Base-by-base conservation (phyloP, 2,888 invertebrate species). In the Microctonus brassicae region DNA sequence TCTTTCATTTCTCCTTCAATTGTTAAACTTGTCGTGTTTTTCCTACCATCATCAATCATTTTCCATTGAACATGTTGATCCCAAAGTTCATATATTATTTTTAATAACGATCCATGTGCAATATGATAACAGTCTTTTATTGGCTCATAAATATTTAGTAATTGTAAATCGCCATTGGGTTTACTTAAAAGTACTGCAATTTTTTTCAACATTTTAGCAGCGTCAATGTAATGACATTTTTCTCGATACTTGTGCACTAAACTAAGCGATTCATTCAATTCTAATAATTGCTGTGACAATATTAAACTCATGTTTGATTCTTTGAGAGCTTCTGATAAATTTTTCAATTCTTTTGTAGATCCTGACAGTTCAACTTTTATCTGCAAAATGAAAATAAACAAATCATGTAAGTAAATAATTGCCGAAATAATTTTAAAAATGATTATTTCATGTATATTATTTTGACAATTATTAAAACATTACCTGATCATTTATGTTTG, bases 311-410 rank as follows among this genome's bases (percentile, higher is more conserved):
- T 89, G 22, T 90, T 89, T 0, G 91, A 88, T 77, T 91, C 91
- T 71, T 90, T 88, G 55, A 94, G 84, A 39, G 90, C 88, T 13
- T 88, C 82, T 0, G 90, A 88, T 55, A 92, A 88, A 70, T 88
- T 88, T 52, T 91, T 89, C 76, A 94, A 87, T 80, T 92, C 92
- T 61, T 90, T 89, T 64, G 90, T 90, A 0, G 92, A 91, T 70
- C 91, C 89, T 2, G 89, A 86, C 52, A 94, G 88, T 75, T 93
- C 91, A 24, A 89, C 88, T 84, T 91, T 90, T 0, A 91, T 91
- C 88, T 89, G 71, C 5, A 78, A 73, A 73, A 53, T 22, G 17
- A 47, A n/a, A n/a, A n/a, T n/a, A n/a, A n/a, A n/a, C n/a, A n/a
- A n/a, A n/a, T 9, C 13, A 65, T 47, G 34, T 20, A 55, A 57